Evolutionary conservation across 2,113 vertebrate genomes (phyloP), one percentile per base, ranked within the genome.

Genomic region (Hemicordylus capensis): DNA sequence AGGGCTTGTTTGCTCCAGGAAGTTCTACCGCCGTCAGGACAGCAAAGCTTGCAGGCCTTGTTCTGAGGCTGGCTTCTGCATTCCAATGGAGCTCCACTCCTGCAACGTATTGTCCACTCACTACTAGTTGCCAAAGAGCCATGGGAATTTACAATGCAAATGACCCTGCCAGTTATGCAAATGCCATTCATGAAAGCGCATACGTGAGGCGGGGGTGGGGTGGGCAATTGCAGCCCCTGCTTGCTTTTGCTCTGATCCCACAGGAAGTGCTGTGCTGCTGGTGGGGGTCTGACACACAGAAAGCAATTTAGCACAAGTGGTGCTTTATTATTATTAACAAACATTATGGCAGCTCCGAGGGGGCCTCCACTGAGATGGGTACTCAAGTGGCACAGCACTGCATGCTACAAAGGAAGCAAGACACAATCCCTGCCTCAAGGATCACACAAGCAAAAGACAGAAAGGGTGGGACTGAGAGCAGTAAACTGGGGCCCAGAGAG

Each of bases 1-100:
- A 48, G 84, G 84, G 69, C 67, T 85, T 85, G 84, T 85, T 85
- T 80, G 84, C 76, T 63, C 34, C 76, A 73, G 76, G 67, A 85
- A 80, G 67, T 80, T 73, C 76, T 66, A 72, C 51, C 34, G 24
- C 56, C n/a, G 1, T 80, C 76, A 58, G 67, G 76, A 61, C 56
- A 63, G 76, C 76, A 80, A 85, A 79, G 76, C 76, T 73, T 12
- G 66, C 26, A 2, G n/a, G 14, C 67, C 56, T 79, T 72, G 54
- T 20, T 20, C 66, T 31, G 12, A 26, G 31, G 20, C 66, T 51
- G 67, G 4, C 76, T 61, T 72, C 66, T 54, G 67, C 76, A 85
- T 80, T 72, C 79, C 84, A 87, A 39, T 28, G 58, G 12, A 51
- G n/a, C 56, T 22, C 10, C n/a, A 15, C 31, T 80, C 67, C 58